Evolutionary conservation across 2,113 vertebrate genomes (phyloP).

Genomic region (Rhinogobius similis): DNA sequence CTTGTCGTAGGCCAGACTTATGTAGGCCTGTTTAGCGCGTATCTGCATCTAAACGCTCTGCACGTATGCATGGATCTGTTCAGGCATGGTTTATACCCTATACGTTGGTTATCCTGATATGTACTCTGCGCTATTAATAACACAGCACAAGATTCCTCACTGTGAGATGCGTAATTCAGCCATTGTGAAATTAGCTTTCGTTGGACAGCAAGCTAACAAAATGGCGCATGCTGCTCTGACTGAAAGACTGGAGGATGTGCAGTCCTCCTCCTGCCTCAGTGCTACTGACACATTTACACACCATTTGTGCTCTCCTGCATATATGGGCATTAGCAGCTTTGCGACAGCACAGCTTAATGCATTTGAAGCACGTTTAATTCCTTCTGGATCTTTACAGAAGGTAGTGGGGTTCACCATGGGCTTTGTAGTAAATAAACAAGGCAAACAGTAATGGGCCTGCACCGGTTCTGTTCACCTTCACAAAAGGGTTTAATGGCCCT

Average conservation of each 20-base stretch:
- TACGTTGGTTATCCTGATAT: not conserved
- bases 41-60: not conserved
- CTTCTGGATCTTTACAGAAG: slow-evolving; percentile 5
- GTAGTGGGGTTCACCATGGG: not conserved
- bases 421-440: not conserved
- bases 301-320: not conserved
- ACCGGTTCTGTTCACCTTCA: not conserved
- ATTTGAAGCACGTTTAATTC: not conserved
- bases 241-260: slow-evolving; percentile 29
- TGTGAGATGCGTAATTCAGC: not conserved
- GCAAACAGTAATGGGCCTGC: not conserved
- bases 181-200: slow-evolving; percentile 45
- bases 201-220: slow-evolving; percentile 66
- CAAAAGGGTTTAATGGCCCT: not conserved
- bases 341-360: not conserved
- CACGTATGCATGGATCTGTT: not conserved
- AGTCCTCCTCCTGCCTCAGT: slow-evolving; percentile 31
- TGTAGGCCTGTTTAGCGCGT: slow-evolving; percentile 63
- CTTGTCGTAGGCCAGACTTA: slow-evolving; percentile 81
- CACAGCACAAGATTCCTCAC: fast-evolving
- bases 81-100: not conserved
- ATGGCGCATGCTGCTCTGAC: slow-evolving; percentile 68
- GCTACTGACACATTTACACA: not conserved
- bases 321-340: not conserved
- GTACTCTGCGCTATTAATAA: no score